Evolutionary conservation across 2,888 invertebrate species (phyloP).

Genomic region (Acanthopleura granulata): DNA sequence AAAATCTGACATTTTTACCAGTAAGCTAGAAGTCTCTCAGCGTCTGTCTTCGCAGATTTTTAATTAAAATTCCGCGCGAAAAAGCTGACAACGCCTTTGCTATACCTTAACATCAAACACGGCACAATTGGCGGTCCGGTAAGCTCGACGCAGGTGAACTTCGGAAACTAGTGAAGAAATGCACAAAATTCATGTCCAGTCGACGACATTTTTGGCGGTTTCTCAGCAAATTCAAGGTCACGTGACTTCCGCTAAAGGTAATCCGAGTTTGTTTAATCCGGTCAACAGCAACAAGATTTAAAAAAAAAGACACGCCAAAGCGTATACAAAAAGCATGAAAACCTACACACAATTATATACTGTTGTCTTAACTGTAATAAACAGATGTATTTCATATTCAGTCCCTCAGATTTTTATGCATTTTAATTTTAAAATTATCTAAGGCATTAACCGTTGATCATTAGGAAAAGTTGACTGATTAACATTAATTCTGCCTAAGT

Average conservation of each 20-base stretch:
- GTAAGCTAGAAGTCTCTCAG: neutral
- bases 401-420: no score
- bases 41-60: slow-evolving; percentile 9
- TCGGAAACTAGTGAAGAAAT: neutral
- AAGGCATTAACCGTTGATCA: no score
- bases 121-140: neutral
- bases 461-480: no score
- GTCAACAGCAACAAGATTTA: no score
- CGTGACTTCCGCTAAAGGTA: neutral
- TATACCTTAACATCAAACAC: slow-evolving; percentile 12
- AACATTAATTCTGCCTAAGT: no score
- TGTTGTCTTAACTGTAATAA: no score
- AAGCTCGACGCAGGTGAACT: neutral
- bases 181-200: neutral
- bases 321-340: no score
- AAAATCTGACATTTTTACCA: slow-evolving; percentile 19
- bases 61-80: slow-evolving; percentile 18
- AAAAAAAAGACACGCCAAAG: no score
- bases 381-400: no score
- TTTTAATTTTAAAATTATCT: no score
- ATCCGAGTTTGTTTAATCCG: no score
- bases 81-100: slow-evolving; percentile 11
- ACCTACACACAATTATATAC: no score
- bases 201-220: neutral
- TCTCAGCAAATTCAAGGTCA: neutral